These are phyloP conservation scores for Nomada ruficornis DNA, from an alignment of 2,888 invertebrate species.

Conservation along the genomic window DNA sequence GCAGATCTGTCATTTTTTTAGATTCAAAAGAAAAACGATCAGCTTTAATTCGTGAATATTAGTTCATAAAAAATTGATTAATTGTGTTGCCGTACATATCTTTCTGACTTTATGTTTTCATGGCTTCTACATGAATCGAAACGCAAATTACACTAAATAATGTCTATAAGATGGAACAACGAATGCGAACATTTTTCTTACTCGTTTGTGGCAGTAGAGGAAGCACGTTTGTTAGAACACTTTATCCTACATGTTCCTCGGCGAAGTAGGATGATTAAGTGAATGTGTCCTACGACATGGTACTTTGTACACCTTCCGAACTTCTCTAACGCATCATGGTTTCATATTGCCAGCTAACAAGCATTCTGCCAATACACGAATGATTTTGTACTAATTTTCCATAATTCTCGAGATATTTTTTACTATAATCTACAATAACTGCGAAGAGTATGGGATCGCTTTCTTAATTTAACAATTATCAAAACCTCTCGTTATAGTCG, in stretches of 20 bases:
- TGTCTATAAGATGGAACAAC: neutral
- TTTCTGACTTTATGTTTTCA: no score
- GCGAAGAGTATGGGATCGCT: no score
- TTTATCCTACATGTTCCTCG: constrained; percentile 42
- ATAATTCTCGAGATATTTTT: neutral
- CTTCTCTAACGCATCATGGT: constrained; percentile 35
- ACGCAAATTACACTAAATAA: neutral
- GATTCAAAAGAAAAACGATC: no score
- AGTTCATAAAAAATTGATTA: no score
- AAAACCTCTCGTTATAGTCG: no score
- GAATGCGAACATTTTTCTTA: neutral
- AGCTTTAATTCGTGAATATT: no score
- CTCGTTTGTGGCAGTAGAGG: neutral
- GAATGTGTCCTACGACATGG: constrained; percentile 37
- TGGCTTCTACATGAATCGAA: no score
- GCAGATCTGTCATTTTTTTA: no score
- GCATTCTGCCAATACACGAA: constrained; percentile 45
- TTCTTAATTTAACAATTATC: no score
- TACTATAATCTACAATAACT: no score
- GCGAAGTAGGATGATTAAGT: constrained; percentile 62
- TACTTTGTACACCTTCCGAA: constrained; percentile 52
- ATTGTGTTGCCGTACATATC: no score
- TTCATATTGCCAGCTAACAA: constrained; percentile 55
- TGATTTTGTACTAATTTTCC: neutral
- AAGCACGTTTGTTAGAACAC: constrained; percentile 2